phyloP scores from a whole-genome alignment of 2,113 vertebrate genomes.

The Rafetus swinhoei region DNA sequence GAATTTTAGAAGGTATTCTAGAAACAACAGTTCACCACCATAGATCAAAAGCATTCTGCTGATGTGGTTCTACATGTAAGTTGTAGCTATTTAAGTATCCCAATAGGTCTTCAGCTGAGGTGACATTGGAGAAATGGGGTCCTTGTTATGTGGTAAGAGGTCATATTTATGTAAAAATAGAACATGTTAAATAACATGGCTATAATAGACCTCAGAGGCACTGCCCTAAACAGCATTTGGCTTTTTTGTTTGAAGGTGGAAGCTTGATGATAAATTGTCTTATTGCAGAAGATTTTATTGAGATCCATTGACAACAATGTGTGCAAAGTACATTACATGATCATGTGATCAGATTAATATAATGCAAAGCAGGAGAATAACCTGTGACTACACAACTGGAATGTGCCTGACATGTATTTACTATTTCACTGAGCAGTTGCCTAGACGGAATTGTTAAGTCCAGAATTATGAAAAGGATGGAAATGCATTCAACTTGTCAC shows the following conservation, averaged over 20 bases:
- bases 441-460: neutral
- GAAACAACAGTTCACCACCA: accelerated
- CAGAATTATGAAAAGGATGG: neutral
- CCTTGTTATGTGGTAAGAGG: neutral
- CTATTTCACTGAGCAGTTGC: neutral
- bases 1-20: neutral
- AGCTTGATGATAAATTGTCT: neutral
- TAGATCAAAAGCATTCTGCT: neutral
- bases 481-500: neutral
- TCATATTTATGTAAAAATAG: neutral
- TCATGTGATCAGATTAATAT: neutral
- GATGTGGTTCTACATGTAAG: neutral
- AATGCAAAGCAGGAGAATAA: accelerated
- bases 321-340: neutral
- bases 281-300: neutral
- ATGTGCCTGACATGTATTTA: neutral
- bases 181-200: neutral
- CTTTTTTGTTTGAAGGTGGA: neutral
- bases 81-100: neutral
- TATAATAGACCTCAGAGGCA: neutral
- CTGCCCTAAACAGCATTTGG: neutral
- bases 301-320: neutral
- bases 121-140: neutral
- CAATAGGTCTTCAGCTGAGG: neutral
- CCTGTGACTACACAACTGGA: neutral